Conservation (phyloP, 2,888 invertebrate genomes). For the Magallana nippona region DNA sequence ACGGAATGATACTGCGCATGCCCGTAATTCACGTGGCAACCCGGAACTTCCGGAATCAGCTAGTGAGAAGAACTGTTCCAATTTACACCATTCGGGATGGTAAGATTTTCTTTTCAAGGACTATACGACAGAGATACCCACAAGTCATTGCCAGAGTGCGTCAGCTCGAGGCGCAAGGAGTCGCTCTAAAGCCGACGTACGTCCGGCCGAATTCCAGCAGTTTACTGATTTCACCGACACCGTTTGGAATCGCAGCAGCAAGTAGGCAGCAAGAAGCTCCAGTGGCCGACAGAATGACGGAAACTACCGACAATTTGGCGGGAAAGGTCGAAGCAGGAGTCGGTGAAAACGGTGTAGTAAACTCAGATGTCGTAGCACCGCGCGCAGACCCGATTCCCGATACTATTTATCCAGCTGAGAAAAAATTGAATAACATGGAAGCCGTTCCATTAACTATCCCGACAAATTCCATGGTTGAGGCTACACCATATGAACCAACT, state of each 20-base stretch:
- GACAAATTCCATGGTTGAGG: too few relatives aligned
- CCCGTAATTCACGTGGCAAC: neutral
- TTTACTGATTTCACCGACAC: neutral
- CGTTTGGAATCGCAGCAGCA: neutral
- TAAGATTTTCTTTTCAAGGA: neutral
- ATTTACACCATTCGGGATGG: constrained; percentile 6
- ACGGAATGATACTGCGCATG: constrained; percentile 10
- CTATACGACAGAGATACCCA: neutral
- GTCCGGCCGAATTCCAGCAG: neutral
- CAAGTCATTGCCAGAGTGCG: neutral
- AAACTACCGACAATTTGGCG: neutral
- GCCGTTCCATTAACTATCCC: neutral
- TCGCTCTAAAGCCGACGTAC: neutral
- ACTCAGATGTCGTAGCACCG: neutral
- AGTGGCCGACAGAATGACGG: neutral
- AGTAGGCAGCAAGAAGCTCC: neutral
- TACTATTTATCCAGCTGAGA: neutral
- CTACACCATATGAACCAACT: too few relatives aligned
- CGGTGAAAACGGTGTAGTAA: neutral
- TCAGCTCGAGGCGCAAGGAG: neutral
- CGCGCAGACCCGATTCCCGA: neutral
- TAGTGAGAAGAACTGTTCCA: neutral
- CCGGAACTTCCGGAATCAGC: constrained; percentile 8
- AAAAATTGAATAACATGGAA: neutral
- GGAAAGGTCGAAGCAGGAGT: neutral